Base-by-base conservation (phyloP, 2,888 invertebrate genomes). In the Rambutsinella grinnellia region DNA sequence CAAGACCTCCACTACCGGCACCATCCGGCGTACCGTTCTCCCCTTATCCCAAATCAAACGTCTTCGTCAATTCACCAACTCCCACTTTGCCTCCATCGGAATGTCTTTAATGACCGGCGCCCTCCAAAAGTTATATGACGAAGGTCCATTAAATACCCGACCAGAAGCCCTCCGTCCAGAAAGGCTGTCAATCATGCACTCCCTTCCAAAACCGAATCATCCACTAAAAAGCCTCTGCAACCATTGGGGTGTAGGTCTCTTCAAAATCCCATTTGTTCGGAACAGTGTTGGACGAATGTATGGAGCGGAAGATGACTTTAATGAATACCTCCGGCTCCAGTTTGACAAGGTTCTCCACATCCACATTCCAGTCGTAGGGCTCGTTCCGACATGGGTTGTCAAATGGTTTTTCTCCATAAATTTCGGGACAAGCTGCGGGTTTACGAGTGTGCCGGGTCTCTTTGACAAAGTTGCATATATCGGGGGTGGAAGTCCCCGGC, bases 211-310 rank as follows among this genome's bases (percentile, higher is more conserved):
- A 27, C 76, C 79, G 10, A 79, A 79, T 47, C 83, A 83, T 65
- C 83, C 83, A 6, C 49, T 83, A 1, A 56, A 57, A 44, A 46
- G 68, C 19, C 70, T 83, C 76, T 78, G 79, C 58, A 83, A 83
- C 65, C 81, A 81, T 46, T 83, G 83, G 83, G 80, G 79, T 10
- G 83, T 83, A 19, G 83, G 83, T 6, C 57, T 83, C 1, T 83
- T 83, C 61, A 83, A 81, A 65, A 78, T 83, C n/a, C 81, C 81
- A 21, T 60, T 69, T 19, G 46, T 54, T 3, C 17, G 46, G 19
- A 27, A 76, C 53, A 23, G 66, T 19, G 61, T 79, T 46, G 76
- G 69, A 13, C 56, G 83, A 51, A 53, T 83, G 21, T 58, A 65
- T 24, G 57, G 65, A 51, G 72, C 83, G 3, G 83, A 83, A 49